Percentiles rank a stretch among this genome's conserved stretches.
Conservation (phyloP, 64 coral and sea anemone genomes). For the Orbicella faveolata region DNA sequence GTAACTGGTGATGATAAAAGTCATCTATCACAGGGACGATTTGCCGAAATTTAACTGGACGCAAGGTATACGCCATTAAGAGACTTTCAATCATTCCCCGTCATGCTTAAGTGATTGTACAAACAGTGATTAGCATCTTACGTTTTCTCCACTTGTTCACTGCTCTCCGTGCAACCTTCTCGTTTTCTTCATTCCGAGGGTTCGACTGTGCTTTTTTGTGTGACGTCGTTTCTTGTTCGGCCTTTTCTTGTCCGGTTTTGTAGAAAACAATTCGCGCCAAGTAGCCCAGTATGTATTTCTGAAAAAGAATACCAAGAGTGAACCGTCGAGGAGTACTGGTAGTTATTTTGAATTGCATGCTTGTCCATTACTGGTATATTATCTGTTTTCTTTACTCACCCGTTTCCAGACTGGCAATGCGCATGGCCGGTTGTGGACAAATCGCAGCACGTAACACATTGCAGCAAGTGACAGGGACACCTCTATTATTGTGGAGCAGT, state of each 20-base stretch:
- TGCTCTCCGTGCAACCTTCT: not conserved
- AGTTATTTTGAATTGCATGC: too few species aligned
- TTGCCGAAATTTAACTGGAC: too few species aligned
- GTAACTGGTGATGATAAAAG: too few species aligned
- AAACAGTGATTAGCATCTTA: conserved; percentile 21
- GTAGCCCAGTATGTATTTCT: conserved; percentile 88
- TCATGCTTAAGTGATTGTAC: too few species aligned
- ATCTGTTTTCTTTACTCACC: conserved; percentile 33
- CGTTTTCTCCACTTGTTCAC: conserved; percentile 54
- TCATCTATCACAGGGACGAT: too few species aligned
- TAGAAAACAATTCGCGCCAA: conserved; percentile 64
- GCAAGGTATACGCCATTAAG: too few species aligned
- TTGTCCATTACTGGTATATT: not conserved
- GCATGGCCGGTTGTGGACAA: conserved; percentile 65
- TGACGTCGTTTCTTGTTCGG: not conserved
- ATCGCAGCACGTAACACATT: conserved; percentile 73
- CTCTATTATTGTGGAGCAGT: conserved; percentile 94
- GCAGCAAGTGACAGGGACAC: conserved; percentile 51
- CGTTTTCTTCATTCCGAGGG: not conserved
- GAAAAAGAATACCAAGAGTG: conserved; percentile 5
- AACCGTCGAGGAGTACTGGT: too few species aligned
- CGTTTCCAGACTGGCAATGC: conserved; percentile 61
- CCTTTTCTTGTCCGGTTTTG: conserved; percentile 41
- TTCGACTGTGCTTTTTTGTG: not conserved
- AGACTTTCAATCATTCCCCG: too few species aligned